phyloP scores from a whole-genome alignment of 2,797 vertebrate species.

The Garrulus glandarius region DNA sequence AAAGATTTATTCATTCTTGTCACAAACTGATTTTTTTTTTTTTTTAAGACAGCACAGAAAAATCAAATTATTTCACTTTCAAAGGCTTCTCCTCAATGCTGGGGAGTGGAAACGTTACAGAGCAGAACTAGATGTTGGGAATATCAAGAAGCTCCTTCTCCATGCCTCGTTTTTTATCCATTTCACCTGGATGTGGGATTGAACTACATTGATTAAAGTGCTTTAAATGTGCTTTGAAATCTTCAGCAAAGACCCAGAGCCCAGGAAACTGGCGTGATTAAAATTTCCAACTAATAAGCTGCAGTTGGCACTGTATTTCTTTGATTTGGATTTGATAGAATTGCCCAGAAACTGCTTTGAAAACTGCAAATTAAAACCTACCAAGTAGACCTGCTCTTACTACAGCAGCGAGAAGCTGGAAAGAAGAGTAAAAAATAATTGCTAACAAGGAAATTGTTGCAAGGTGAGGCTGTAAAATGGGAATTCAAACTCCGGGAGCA shows the following conservation, averaged over 20 bases:
- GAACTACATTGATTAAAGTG: neutral
- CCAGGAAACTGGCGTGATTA: neutral
- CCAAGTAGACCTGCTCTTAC: rapidly evolving
- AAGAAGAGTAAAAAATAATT: neutral
- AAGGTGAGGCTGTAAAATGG: neutral
- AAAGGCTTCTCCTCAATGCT: neutral
- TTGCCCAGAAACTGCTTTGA: neutral
- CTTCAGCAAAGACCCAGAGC: neutral
- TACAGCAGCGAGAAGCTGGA: rapidly evolving
- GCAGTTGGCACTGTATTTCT: neutral
- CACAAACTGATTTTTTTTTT: neutral
- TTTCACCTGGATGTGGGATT: neutral
- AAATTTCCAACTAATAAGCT: neutral
- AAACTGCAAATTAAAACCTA: neutral
- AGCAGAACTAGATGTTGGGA: neutral
- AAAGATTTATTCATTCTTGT: neutral
- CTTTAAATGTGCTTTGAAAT: neutral
- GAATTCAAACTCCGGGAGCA: neutral
- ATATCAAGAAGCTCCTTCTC: neutral
- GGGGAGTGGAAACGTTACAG: rapidly evolving
- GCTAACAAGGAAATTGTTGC: rapidly evolving
- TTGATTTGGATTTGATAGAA: neutral
- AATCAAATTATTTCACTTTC: neutral
- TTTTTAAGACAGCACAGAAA: neutral
- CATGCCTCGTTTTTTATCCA: neutral